Evolutionary conservation across 2,888 invertebrate genomes (phyloP), one percentile per base, ranked within the genome.

Genomic region (Dilophus febrilis): DNA sequence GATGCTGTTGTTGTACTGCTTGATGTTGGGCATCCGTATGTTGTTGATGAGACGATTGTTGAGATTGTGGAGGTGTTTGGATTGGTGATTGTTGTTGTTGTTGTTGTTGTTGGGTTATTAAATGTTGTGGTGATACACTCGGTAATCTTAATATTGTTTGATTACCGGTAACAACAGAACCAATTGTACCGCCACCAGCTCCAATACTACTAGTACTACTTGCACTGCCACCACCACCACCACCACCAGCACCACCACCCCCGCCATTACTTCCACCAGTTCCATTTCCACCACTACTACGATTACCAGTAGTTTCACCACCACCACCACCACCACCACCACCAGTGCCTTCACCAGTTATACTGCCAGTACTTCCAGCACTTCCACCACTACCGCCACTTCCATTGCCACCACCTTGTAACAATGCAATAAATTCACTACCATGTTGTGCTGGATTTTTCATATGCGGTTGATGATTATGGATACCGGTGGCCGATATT

Each of bases 391-490:
- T 33, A 5, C 13, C 18, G 37, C 19, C 30, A 27, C 14, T 38
- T 29, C 34, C 17, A 17, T 18, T 26, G 32, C 27, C 35, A 10
- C 22, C 14, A 3, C 16, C 13, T 17, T 30, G 27, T 12, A 28
- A 17, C 8, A 17, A 10, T 18, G 7, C 10, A 3, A 18, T 7
- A 34, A 34, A 34, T 34, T 34, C 27, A 33, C 27, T 38, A 12
- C 32, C 32, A 17, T 33, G 13, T 22, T 30, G 31, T 22, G 37
- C 12, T 3, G 42, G 33, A 26, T 43, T 42, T 34, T 61, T 59
- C 57, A 63, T 61, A 43, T 63, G 63, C 1, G 62, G 62, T 41
- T 56, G 51, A 45, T 63, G 63, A 45, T 63, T 63, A 44, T 63
- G 63, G 7, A 60, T 57, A 4, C 63, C 63, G 2, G 63, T 63